These are phyloP conservation scores for Cotesia chilonis DNA, from an alignment of 1,140 invertebrate species.

Conservation along the genomic window DNA sequence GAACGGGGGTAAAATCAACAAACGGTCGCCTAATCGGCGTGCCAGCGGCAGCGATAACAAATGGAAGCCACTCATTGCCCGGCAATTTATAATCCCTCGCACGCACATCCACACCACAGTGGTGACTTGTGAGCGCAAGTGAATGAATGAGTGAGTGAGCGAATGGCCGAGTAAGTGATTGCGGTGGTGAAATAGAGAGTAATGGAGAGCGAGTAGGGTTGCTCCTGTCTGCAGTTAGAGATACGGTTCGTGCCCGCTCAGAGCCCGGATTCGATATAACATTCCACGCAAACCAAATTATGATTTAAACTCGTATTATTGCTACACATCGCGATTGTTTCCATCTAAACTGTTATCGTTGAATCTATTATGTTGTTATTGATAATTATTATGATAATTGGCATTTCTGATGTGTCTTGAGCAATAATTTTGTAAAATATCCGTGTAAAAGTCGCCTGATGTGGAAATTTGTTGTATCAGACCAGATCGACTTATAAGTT, in stretches of 20 bases:
- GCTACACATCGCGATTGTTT: slow-evolving; percentile 59
- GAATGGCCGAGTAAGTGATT: slow-evolving; percentile 22
- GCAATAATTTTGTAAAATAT: too few relatives aligned
- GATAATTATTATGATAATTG: slow-evolving; percentile 55
- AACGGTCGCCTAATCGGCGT: slow-evolving; percentile 47
- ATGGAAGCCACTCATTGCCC: slow-evolving; percentile 62
- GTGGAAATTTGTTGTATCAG: too few relatives aligned
- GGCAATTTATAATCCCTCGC: slow-evolving; percentile 61
- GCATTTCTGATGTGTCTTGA: not conserved
- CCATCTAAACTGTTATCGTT: slow-evolving; percentile 55
- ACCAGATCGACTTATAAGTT: too few relatives aligned
- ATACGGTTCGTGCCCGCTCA: slow-evolving; percentile 33
- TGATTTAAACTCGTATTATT: slow-evolving; percentile 63
- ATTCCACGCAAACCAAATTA: slow-evolving; percentile 67
- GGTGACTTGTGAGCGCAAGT: slow-evolving; percentile 35
- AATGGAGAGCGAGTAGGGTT: slow-evolving; percentile 1
- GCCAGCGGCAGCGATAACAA: slow-evolving; percentile 58
- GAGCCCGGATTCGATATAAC: slow-evolving; percentile 59
- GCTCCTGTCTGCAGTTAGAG: slow-evolving; percentile 48
- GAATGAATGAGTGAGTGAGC: slow-evolving; percentile 44
- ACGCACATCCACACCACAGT: slow-evolving; percentile 7
- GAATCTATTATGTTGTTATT: slow-evolving; percentile 53
- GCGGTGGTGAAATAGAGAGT: too few relatives aligned
- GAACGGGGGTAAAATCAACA: slow-evolving; percentile 50
- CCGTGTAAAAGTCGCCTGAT: too few relatives aligned